These are phyloP conservation scores for Pimpla rufipes DNA, from an alignment of 2,888 invertebrate species.

Conservation along the genomic window DNA sequence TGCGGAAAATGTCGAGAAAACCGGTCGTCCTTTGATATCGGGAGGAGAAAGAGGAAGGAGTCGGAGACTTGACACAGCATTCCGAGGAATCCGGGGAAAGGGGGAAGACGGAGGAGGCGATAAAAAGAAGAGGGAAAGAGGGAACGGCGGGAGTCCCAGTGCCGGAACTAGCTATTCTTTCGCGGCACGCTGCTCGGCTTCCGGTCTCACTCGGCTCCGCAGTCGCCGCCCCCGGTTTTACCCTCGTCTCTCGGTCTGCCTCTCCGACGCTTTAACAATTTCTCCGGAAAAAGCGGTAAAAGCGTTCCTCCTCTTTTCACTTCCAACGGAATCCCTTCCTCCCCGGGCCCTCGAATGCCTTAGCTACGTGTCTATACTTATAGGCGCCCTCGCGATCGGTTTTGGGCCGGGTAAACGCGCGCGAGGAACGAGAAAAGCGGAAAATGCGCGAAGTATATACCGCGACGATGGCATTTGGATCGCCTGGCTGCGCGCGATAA, in stretches of 20 bases:
- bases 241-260: constrained; percentile 4
- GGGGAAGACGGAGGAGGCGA: constrained; percentile 23
- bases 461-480: not conserved
- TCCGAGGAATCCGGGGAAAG: constrained; percentile 34
- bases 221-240: constrained; percentile 36
- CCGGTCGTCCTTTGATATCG: constrained; percentile 35
- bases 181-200: constrained; percentile 38
- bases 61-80: constrained; percentile 5
- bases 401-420: not conserved
- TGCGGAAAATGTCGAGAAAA: constrained; percentile 53
- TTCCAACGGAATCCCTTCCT: not conserved
- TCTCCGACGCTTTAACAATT: constrained; percentile 38
- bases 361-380: not conserved
- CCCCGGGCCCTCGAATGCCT: not conserved
- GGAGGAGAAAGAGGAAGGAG: constrained; percentile 24
- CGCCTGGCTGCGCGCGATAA: not conserved
- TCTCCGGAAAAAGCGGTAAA: constrained; percentile 50
- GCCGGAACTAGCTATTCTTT: constrained; percentile 76
- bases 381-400: not conserved
- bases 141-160: constrained; percentile 48
- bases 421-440: not conserved
- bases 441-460: not conserved
- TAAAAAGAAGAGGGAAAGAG: constrained; percentile 24
- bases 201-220: constrained; percentile 33
- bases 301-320: constrained; percentile 12